Percentiles rank a stretch among this genome's conserved stretches.
phyloP scores from a whole-genome alignment of 2,113 vertebrate species.

The Pseudorhombus dupliciocellatus region DNA sequence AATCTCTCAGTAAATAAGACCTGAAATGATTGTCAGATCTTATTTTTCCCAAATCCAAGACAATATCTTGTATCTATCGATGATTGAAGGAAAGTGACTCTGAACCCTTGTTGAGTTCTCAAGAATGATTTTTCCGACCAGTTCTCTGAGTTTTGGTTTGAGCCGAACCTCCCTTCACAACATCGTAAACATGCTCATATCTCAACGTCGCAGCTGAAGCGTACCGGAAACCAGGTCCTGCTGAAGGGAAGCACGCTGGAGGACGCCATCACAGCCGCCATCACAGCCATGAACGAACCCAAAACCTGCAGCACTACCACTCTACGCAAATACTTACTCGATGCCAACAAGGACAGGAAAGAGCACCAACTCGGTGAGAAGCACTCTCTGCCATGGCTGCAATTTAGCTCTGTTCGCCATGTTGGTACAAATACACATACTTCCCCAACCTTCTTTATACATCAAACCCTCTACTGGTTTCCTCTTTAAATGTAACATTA shows the following conservation, averaged over 20 bases:
- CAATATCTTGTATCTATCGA: no score
- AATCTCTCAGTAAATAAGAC: no score
- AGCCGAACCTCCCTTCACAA: not conserved
- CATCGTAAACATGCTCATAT: not conserved
- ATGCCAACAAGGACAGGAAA: constrained; percentile 91
- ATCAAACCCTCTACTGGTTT: not conserved
- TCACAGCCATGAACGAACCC: constrained; percentile 98
- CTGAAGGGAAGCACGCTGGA: constrained; percentile 90
- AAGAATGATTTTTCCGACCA: no score
- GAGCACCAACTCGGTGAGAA: constrained; percentile 88
- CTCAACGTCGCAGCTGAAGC: constrained; percentile 87
- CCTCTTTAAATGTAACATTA: not conserved
- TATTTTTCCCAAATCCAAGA: no score
- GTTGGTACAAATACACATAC: no score
- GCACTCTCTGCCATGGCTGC: not conserved
- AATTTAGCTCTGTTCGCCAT: no score
- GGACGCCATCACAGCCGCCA: constrained; percentile 93
- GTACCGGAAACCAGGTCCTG: constrained; percentile 89
- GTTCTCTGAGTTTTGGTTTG: not conserved
- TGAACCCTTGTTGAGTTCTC: no score
- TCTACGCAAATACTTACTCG: constrained; percentile 91
- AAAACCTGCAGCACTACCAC: constrained; percentile 96
- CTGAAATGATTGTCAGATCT: not conserved
- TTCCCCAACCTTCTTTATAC: no score
- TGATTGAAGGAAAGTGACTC: no score